These are phyloP conservation scores for Littorina saxatilis DNA, from an alignment of 1,140 invertebrate genomes.

Conservation along the genomic window DNA sequence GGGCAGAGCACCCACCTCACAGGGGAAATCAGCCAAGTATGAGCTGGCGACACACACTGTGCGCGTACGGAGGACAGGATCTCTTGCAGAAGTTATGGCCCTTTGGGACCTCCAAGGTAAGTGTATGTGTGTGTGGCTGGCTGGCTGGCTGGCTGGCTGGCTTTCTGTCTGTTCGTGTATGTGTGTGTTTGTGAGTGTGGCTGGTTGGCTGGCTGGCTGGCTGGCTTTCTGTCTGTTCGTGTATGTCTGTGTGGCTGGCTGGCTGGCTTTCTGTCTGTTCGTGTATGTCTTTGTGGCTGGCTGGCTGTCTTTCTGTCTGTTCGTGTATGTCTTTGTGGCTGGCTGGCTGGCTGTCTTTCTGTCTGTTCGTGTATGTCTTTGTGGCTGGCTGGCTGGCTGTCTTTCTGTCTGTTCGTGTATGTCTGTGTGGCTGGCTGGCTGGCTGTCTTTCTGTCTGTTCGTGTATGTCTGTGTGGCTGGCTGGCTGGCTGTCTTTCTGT, in stretches of 20 bases:
- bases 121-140: not conserved
- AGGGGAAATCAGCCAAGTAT: slow-evolving; percentile 69
- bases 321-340: not conserved
- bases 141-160: not conserved
- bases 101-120: slow-evolving; percentile 76
- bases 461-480: no score
- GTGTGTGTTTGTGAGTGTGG: not conserved
- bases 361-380: no score
- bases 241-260: not conserved
- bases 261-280: not conserved
- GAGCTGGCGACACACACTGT: slow-evolving; percentile 79
- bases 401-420: no score
- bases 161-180: not conserved
- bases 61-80: slow-evolving; percentile 77
- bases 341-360: no score
- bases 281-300: not conserved
- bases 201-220: not conserved
- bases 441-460: no score
- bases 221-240: not conserved
- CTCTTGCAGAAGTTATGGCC: slow-evolving; percentile 77
- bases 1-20: slow-evolving; percentile 49
- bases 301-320: slow-evolving; percentile 11
- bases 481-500: no score
- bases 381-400: no score
- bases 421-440: no score